Evolutionary conservation across 1,140 invertebrate species (phyloP).

Genomic region (Dufourea novaeangliae): DNA sequence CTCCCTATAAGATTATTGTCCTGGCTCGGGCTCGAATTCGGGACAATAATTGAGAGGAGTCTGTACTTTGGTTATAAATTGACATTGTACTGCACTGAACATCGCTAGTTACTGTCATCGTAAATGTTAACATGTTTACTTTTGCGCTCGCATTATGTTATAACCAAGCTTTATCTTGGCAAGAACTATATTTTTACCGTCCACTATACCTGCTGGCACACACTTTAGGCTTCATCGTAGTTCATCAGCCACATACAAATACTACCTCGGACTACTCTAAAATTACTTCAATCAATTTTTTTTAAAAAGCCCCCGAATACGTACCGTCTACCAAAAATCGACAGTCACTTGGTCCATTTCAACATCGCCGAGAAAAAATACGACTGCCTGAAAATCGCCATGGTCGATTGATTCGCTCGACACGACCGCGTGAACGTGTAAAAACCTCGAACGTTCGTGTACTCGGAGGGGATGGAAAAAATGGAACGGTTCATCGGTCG

Average conservation of each 20-base stretch:
- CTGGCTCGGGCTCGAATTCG: too few relatives aligned
- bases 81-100: too few relatives aligned
- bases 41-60: too few relatives aligned
- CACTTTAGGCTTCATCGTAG: neutral
- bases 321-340: neutral
- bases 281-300: neutral
- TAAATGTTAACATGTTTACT: too few relatives aligned
- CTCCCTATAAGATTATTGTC: too few relatives aligned
- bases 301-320: neutral
- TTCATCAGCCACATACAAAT: neutral
- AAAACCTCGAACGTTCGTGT: neutral
- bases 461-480: neutral
- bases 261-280: neutral
- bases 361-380: neutral
- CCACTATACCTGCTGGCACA: neutral
- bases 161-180: too few relatives aligned
- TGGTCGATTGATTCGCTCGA: neutral
- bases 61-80: too few relatives aligned
- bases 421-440: neutral
- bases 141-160: too few relatives aligned
- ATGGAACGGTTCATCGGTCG: slow-evolving; percentile 11
- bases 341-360: neutral
- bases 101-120: too few relatives aligned
- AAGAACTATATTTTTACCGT: too few relatives aligned
- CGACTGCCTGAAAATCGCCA: neutral